phyloP scores from a whole-genome alignment of 2,113 vertebrate genomes.

The Rhea pennata region DNA sequence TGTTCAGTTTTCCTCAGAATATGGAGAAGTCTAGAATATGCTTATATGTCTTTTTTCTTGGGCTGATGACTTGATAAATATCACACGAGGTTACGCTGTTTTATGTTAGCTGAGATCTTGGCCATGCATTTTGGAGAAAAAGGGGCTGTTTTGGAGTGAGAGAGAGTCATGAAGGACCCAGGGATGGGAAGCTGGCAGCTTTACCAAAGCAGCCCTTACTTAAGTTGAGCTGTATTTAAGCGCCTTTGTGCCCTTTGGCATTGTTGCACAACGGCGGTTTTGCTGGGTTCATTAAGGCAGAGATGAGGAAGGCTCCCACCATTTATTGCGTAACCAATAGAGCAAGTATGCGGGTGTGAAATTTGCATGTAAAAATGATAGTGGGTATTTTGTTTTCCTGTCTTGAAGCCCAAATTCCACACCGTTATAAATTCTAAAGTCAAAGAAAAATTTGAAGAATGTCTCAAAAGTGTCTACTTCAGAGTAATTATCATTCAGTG shows the following conservation, averaged over 20 bases:
- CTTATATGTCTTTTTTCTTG: background rate
- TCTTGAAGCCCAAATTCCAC: background rate
- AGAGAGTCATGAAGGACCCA: background rate
- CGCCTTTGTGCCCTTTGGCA: background rate
- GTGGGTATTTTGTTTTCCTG: background rate
- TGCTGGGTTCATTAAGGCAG: constrained; percentile 20
- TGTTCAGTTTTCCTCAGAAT: background rate
- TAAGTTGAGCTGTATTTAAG: background rate
- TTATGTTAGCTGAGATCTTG: background rate
- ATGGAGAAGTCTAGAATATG: background rate
- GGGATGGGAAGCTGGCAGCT: background rate
- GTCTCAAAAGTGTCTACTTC: background rate
- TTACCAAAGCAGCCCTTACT: background rate
- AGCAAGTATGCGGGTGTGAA: background rate
- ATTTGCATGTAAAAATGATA: background rate
- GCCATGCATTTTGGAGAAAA: background rate
- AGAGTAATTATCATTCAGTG: background rate
- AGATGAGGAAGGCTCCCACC: background rate
- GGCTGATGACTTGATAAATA: background rate
- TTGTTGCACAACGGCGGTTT: constrained; percentile 22
- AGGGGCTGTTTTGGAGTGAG: background rate
- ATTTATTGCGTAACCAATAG: background rate
- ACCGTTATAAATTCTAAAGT: background rate
- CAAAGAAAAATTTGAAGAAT: background rate
- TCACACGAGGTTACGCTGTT: background rate